A percentile compares a stretch with the other conserved stretches of the same genome.
phyloP scores from a whole-genome alignment of 2,797 vertebrate genomes.

The Heliangelus exortis region DNA sequence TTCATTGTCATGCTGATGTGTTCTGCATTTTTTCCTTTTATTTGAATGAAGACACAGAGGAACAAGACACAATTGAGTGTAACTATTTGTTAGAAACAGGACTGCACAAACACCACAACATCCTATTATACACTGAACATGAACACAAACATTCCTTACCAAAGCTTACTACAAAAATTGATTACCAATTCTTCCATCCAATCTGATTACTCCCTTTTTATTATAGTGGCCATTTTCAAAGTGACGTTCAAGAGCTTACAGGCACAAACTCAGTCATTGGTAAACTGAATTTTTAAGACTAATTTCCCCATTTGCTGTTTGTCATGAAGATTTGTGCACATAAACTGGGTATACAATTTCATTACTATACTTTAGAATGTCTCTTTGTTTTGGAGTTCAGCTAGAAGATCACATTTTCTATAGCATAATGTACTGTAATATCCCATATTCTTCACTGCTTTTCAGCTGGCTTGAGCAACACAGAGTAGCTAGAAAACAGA shows the following conservation, averaged over 20 bases:
- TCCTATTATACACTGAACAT: background rate
- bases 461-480: conserved; percentile 9
- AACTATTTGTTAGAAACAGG: background rate
- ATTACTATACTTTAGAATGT: background rate
- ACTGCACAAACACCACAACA: background rate
- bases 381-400: background rate
- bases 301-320: background rate
- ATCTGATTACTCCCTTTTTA: conserved; percentile 24
- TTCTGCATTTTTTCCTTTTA: background rate
- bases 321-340: conserved; percentile 33
- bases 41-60: background rate
- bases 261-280: conserved; percentile 7
- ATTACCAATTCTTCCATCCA: conserved; percentile 10
- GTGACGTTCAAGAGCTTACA: conserved; percentile 27
- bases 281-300: conserved; percentile 30
- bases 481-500: conserved; percentile 7
- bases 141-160: background rate
- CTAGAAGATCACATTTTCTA: conserved; percentile 17
- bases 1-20: background rate
- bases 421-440: background rate
- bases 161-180: conserved; percentile 23
- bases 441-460: background rate
- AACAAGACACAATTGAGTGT: background rate
- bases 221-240: conserved; percentile 42
- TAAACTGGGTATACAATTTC: background rate